A percentile compares a stretch with the other conserved stretches of the same genome.
phyloP scores from a whole-genome alignment of 2,888 invertebrate species.

The Eupithecia subumbrata region DNA sequence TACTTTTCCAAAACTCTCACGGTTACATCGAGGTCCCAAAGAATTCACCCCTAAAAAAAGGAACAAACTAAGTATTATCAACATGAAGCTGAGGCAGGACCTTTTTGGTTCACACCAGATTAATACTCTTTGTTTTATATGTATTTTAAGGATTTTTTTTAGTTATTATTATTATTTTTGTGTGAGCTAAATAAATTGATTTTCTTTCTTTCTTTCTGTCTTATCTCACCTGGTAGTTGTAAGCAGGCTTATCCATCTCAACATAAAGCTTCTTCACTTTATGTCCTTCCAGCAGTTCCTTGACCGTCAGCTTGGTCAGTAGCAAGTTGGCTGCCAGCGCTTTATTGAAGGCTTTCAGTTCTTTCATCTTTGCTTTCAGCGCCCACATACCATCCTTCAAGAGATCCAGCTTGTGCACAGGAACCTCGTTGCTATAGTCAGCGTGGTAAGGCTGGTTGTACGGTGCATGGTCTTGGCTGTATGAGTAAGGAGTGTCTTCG shows the following conservation, averaged over 20 bases:
- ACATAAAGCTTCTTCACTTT: slow-evolving; percentile 56
- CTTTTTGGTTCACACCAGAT: no score
- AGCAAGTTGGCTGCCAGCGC: slow-evolving; percentile 72
- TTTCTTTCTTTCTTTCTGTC: no score
- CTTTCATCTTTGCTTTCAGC: slow-evolving; percentile 71
- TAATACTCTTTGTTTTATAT: no score
- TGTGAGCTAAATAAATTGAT: no score
- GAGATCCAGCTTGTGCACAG: slow-evolving; percentile 68
- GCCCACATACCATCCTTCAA: slow-evolving; percentile 75
- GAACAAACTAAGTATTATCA: background rate
- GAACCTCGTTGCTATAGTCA: slow-evolving; percentile 58
- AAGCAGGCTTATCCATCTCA: slow-evolving; percentile 61
- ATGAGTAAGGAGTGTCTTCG: slow-evolving; percentile 47
- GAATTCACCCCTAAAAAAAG: background rate
- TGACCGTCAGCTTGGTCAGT: slow-evolving; percentile 69
- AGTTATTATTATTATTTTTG: no score
- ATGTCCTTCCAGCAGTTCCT: slow-evolving; percentile 64
- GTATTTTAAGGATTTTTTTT: no score
- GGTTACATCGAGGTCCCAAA: background rate
- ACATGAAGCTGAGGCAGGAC: no score
- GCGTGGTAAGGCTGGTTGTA: slow-evolving; percentile 52
- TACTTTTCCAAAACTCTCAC: background rate
- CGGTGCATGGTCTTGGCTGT: slow-evolving; percentile 29
- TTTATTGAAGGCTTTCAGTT: slow-evolving; percentile 72
- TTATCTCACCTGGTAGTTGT: slow-evolving; percentile 62